These are phyloP conservation scores for Axis porcinus DNA, from an alignment of 2,113 vertebrate genomes.

Conservation along the genomic window DNA sequence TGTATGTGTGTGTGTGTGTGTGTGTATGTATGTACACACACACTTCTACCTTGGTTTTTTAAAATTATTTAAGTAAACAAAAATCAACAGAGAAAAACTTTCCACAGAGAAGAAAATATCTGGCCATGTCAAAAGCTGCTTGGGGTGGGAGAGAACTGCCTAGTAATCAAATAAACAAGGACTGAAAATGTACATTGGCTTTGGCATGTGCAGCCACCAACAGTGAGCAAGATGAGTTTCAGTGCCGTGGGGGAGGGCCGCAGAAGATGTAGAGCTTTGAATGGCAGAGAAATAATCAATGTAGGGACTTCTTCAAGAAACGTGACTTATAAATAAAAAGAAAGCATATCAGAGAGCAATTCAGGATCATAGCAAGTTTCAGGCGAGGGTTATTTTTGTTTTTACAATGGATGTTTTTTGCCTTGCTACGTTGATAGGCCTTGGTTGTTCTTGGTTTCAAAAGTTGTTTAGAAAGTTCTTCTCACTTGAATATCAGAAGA, in stretches of 20 bases:
- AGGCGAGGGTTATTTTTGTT: not conserved
- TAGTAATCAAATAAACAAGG: not conserved
- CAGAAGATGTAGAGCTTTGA: rapidly evolving
- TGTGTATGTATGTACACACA: not conserved
- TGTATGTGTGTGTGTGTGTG: not conserved
- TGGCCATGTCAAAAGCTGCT: not conserved
- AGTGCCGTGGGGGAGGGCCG: rapidly evolving
- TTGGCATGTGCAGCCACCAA: rapidly evolving
- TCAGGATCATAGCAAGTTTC: not conserved
- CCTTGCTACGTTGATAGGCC: not conserved
- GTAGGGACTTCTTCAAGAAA: not conserved
- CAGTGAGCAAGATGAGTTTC: no score
- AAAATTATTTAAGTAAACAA: not conserved
- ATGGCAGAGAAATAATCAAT: not conserved
- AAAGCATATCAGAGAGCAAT: not conserved
- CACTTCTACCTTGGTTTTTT: not conserved
- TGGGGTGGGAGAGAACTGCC: not conserved
- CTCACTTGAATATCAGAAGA: not conserved
- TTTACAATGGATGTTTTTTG: not conserved
- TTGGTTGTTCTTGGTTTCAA: not conserved
- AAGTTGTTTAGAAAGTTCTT: not conserved
- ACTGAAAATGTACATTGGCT: not conserved
- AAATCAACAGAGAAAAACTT: not conserved
- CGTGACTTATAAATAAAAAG: not conserved
- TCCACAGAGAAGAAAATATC: not conserved